Base-by-base conservation (phyloP, 2,888 invertebrate genomes). In the Catocala sponsa region DNA sequence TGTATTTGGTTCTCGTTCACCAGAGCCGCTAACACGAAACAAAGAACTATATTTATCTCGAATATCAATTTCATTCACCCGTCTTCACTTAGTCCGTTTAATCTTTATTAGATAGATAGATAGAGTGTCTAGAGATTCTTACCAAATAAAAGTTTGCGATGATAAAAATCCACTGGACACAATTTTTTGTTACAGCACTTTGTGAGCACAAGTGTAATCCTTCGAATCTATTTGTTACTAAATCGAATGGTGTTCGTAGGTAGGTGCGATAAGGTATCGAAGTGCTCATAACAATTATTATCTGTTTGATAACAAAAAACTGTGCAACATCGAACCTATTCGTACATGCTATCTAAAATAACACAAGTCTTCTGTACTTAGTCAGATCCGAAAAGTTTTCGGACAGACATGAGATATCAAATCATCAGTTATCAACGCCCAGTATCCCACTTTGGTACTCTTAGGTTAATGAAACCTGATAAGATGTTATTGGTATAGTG, bases 191-290 rank as follows among this genome's bases (percentile, higher is more conserved):
- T 12, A 48, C 48, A 54, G 55, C 72, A 74, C 59, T 55, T 68
- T 72, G 55, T 57, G 51, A 52, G 55, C 74, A 78, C 77, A 44
- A 62, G 65, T 63, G 63, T 55, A 66, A 65, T 68, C 65, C 62
- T 70, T 59, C 50, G 58, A 72, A 72, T 74, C 67, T 68, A 71
- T 71, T 69, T 53, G 58, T 65, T 54, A 75, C 75, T 76, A 74
- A 76, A 86, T 77, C 77, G 70, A 76, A 77, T 68, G 67, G 55
- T 69, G 63, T 49, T 10, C 32, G 59, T 55, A 58, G 73, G 72
- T 71, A 71, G 73, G 71, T 63, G 68, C 68, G 82, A 90, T 90
- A 89, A 74, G 82, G 70, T 91, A 91, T 90, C 89, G 74, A 79
- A 79, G 78, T 84, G 74, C 81, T 76, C 80, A 86, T 73, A 85